phyloP scores from a whole-genome alignment of 2,888 invertebrate species.

The Euproctis similis region DNA sequence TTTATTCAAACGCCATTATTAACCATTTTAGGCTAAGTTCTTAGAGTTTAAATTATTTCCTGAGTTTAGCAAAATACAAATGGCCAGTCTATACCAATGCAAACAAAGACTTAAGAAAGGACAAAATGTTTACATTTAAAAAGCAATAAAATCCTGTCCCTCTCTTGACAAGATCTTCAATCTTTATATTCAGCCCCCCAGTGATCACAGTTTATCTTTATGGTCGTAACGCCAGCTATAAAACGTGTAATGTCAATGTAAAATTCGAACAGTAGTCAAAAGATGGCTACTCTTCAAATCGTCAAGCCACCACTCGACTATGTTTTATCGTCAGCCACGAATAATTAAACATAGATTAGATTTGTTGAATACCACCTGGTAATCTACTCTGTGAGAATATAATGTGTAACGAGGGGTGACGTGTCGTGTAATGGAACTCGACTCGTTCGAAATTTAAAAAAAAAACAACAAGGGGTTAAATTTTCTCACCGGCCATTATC shows the following conservation, averaged over 20 bases:
- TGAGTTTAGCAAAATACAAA: too few species aligned
- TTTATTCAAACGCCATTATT: too few species aligned
- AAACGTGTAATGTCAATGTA: conserved; percentile 64
- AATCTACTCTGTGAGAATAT: conserved; percentile 30
- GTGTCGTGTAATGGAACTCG: conserved; percentile 27
- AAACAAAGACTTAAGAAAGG: too few species aligned
- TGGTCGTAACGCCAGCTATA: conserved; percentile 51
- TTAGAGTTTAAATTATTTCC: too few species aligned
- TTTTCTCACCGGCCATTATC: conserved; percentile 22
- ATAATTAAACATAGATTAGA: conserved; percentile 27
- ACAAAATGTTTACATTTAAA: conserved; percentile 17
- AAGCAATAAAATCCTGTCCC: conserved; percentile 16
- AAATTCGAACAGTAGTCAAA: conserved; percentile 53
- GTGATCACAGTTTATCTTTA: conserved; percentile 54
- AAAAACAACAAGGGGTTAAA: conserved; percentile 23
- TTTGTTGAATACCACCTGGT: conserved; percentile 37
- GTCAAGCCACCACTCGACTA: conserved; percentile 35
- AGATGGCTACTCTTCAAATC: conserved; percentile 34
- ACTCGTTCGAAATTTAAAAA: conserved; percentile 6
- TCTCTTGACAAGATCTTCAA: conserved; percentile 29
- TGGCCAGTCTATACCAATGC: too few species aligned
- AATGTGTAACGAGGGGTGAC: conserved; percentile 11
- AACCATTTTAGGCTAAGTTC: too few species aligned
- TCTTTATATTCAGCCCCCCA: conserved; percentile 56
- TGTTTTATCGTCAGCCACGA: conserved; percentile 30